phyloP scores from a whole-genome alignment of 2,113 vertebrate genomes.

The Ciconia maguari region DNA sequence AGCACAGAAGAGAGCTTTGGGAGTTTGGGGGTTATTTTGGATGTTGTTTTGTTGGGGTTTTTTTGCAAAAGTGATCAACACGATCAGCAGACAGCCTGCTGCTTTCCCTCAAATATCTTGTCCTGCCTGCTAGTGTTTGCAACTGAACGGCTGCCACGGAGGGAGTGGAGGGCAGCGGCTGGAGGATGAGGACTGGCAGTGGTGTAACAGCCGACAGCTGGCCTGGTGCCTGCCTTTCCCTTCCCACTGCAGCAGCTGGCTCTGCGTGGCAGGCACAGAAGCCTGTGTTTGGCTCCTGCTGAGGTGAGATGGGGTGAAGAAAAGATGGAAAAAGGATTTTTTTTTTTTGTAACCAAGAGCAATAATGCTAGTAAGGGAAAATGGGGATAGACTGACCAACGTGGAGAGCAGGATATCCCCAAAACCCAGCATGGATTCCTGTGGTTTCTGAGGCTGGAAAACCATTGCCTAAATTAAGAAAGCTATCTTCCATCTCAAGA shows the following conservation, averaged over 20 bases:
- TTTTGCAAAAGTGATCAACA: neutral
- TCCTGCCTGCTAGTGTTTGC: neutral
- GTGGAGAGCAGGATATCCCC: neutral
- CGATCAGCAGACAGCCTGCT: neutral
- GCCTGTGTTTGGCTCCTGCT: neutral
- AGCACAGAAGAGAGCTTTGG: neutral
- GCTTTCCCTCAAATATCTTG: neutral
- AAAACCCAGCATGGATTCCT: neutral
- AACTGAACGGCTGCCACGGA: accelerated
- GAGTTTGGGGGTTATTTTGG: neutral
- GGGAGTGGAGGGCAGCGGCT: neutral
- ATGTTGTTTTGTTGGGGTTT: neutral
- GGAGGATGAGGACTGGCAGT: neutral
- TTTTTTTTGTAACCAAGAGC: neutral
- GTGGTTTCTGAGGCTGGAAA: conserved; percentile 6
- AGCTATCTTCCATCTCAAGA: neutral
- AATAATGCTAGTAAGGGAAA: neutral
- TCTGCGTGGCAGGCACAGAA: neutral
- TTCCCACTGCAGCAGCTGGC: neutral
- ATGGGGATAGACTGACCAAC: neutral
- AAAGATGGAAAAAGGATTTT: neutral
- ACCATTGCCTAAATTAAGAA: neutral
- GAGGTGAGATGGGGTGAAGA: neutral
- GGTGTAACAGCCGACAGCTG: accelerated
- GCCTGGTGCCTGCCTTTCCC: neutral